Percentiles rank a stretch among this genome's conserved stretches.
Evolutionary conservation across 2,888 invertebrate species (phyloP).

Genomic region (Stenodema calcarata): DNA sequence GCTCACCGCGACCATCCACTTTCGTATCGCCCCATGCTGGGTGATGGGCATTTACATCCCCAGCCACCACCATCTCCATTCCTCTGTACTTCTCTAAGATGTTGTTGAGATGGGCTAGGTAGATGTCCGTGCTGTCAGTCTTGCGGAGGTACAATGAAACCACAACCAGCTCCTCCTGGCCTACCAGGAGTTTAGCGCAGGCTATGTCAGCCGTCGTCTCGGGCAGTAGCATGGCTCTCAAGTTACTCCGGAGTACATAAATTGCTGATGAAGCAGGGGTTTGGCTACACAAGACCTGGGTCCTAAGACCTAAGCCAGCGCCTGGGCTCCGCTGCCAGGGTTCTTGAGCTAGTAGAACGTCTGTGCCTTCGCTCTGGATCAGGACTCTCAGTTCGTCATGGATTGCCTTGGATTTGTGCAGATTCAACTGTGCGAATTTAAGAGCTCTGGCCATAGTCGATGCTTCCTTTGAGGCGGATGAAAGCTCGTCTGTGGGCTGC

Average conservation of each 20-base stretch:
- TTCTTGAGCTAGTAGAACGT: background rate
- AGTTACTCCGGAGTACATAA: background rate
- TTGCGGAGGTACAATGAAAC: no score
- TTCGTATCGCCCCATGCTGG: background rate
- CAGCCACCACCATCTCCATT: background rate
- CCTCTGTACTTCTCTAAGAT: background rate
- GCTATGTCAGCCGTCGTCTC: background rate
- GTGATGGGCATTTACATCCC: background rate
- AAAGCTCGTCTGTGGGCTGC: background rate
- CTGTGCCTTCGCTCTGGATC: no score
- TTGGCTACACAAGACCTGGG: background rate
- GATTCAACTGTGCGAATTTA: background rate
- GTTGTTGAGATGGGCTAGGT: no score
- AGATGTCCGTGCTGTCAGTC: no score
- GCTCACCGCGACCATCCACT: background rate
- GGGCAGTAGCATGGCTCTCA: background rate
- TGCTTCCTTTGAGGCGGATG: background rate
- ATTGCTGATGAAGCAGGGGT: background rate
- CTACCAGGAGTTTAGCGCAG: background rate
- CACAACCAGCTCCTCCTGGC: no score
- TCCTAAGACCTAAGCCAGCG: background rate
- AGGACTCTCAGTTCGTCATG: background rate
- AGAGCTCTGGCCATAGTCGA: background rate
- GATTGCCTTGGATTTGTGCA: background rate
- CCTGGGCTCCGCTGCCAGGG: background rate